Conservation (phyloP, 2,113 vertebrate genomes). For the Pagrus major region DNA sequence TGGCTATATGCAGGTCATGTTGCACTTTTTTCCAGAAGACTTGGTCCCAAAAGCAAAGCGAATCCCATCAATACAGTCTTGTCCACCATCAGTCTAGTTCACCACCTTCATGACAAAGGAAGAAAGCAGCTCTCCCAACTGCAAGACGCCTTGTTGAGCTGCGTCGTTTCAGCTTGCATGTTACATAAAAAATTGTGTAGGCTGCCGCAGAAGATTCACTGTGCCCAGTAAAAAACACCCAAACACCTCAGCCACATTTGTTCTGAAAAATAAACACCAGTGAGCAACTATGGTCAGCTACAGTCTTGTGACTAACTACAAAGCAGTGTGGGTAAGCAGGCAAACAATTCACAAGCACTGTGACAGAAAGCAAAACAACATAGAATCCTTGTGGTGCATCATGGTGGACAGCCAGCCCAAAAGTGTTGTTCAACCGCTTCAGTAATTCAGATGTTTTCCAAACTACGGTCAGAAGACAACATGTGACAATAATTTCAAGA, state of each 20-base stretch:
- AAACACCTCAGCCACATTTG: background rate
- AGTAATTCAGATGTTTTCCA: background rate
- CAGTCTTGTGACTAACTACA: background rate
- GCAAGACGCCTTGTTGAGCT: background rate
- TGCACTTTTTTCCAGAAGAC: constrained; percentile 26
- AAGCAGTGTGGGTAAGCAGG: background rate
- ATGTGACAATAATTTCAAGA: background rate
- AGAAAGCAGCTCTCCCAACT: background rate
- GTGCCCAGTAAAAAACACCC: background rate
- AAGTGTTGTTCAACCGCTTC: background rate
- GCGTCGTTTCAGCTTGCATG: background rate
- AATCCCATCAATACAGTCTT: constrained; percentile 9
- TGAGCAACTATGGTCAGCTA: background rate
- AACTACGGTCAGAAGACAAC: background rate
- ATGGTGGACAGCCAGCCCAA: background rate
- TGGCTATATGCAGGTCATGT: constrained; percentile 4
- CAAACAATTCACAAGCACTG: background rate
- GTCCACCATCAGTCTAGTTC: background rate
- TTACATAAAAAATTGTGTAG: constrained; percentile 5
- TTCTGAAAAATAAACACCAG: background rate
- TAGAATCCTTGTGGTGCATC: background rate
- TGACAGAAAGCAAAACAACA: background rate
- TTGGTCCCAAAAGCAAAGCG: constrained; percentile 66
- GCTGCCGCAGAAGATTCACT: constrained; percentile 25
- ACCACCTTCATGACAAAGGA: background rate